Evolutionary conservation across 2,113 vertebrate genomes (phyloP).

Genomic region (Oncorhynchus tshawytscha): DNA sequence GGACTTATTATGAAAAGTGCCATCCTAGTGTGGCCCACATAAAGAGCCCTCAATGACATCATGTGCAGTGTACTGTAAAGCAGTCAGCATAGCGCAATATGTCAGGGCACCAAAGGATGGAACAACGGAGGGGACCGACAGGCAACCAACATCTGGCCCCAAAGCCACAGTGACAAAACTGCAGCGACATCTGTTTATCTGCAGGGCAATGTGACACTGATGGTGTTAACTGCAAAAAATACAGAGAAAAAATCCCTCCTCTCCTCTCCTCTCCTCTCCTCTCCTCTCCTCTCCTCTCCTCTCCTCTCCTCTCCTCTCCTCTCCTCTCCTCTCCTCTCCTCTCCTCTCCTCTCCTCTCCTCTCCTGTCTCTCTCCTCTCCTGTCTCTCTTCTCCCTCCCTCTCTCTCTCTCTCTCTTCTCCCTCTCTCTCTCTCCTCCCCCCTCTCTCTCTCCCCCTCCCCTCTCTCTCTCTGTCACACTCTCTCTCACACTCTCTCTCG

Average conservation of each 20-base stretch:
- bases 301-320: background rate
- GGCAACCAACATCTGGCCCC: slow-evolving; percentile 73
- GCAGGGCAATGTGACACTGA: slow-evolving; percentile 80
- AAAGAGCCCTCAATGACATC: slow-evolving; percentile 5
- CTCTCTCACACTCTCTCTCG: slow-evolving; percentile 55
- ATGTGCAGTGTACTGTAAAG: background rate
- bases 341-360: background rate
- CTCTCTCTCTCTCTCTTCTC: background rate
- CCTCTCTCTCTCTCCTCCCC: background rate
- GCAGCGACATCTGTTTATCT: slow-evolving; percentile 85
- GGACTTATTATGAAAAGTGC: background rate
- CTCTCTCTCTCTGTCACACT: background rate
- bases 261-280: background rate
- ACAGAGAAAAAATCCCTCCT: slow-evolving; percentile 56
- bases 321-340: background rate
- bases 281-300: too few species aligned
- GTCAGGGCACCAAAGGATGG: slow-evolving; percentile 4
- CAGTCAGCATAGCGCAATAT: background rate
- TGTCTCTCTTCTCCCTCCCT: too few species aligned
- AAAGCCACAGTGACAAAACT: slow-evolving; percentile 70
- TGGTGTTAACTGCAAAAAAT: slow-evolving; percentile 75
- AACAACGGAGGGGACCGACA: slow-evolving; percentile 55
- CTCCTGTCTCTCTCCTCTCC: slow-evolving; percentile 35
- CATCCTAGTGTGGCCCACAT: background rate
- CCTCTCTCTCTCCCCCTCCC: background rate